Conservation (phyloP, 2,113 vertebrate species). For the Siphamia tubifer region DNA sequence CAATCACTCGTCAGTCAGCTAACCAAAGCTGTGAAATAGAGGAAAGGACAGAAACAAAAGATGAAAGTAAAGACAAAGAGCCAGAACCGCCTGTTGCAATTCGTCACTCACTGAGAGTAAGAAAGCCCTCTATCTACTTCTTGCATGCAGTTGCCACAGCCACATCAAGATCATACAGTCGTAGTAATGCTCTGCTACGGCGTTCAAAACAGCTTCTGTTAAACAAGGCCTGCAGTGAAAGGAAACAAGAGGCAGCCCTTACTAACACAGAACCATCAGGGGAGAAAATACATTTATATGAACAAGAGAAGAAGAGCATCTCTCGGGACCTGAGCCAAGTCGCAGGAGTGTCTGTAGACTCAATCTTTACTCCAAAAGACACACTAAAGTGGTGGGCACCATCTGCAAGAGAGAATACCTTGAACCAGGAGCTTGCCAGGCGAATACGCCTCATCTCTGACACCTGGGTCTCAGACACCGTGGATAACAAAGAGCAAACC, state of each 20-base stretch:
- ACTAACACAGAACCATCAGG: constrained; percentile 30
- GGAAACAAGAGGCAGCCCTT: constrained; percentile 67
- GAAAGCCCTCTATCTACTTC: constrained; percentile 87
- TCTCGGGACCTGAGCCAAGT: constrained; percentile 67
- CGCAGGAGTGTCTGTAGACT: constrained; percentile 81
- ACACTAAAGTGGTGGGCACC: constrained; percentile 90
- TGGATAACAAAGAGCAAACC: constrained; percentile 70
- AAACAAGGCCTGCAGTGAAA: constrained; percentile 81
- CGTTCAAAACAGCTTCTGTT: constrained; percentile 87
- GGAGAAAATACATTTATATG: constrained; percentile 9
- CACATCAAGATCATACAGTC: constrained; percentile 83
- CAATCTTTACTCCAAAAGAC: constrained; percentile 84
- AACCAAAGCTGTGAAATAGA: constrained; percentile 22
- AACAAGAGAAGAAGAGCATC: background rate
- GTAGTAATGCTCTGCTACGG: constrained; percentile 84
- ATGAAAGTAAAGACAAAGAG: background rate
- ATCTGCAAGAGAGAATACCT: constrained; percentile 83
- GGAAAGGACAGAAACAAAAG: constrained; percentile 12
- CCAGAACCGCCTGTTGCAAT: constrained; percentile 64
- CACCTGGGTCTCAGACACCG: constrained; percentile 87
- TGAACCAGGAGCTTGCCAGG: constrained; percentile 87
- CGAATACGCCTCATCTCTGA: constrained; percentile 89
- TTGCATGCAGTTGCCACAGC: constrained; percentile 87
- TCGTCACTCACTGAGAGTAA: constrained; percentile 86
- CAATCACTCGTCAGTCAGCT: constrained; percentile 44